Conservation (phyloP, 1,140 invertebrate species). For the Drosophila suzukii region DNA sequence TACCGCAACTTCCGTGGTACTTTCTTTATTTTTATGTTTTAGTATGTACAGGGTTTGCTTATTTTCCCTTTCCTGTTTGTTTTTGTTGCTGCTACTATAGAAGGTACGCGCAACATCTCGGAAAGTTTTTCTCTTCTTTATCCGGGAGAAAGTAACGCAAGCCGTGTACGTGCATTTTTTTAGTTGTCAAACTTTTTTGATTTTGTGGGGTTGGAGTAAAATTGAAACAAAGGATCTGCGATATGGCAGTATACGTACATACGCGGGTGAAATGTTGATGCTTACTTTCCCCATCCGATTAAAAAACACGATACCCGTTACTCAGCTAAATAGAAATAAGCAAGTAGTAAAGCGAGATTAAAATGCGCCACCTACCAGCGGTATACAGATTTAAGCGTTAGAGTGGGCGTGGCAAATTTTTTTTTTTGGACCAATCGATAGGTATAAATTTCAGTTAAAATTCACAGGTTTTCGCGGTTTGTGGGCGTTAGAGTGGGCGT, state of each 20-base stretch:
- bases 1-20: slow-evolving; percentile 74
- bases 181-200: slow-evolving; percentile 25
- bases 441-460: too few species aligned
- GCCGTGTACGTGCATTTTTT: slow-evolving; percentile 29
- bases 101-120: slow-evolving; percentile 21
- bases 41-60: slow-evolving; percentile 42
- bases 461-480: too few species aligned
- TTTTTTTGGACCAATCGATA: too few species aligned
- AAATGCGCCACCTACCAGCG: too few species aligned
- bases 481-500: too few species aligned
- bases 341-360: too few species aligned
- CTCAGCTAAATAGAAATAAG: too few species aligned
- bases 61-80: slow-evolving; percentile 15
- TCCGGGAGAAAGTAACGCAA: slow-evolving; percentile 19
- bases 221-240: slow-evolving; percentile 21
- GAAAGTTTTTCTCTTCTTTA: slow-evolving; percentile 24
- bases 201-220: neutral
- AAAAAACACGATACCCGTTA: too few species aligned
- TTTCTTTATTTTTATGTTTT: slow-evolving; percentile 56
- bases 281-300: slow-evolving; percentile 6
- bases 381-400: too few species aligned
- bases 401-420: too few species aligned
- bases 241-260: neutral
- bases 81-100: slow-evolving; percentile 13
- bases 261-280: slow-evolving; percentile 7